phyloP scores from a whole-genome alignment of 2,113 vertebrate species.

The Regulus satrapa region DNA sequence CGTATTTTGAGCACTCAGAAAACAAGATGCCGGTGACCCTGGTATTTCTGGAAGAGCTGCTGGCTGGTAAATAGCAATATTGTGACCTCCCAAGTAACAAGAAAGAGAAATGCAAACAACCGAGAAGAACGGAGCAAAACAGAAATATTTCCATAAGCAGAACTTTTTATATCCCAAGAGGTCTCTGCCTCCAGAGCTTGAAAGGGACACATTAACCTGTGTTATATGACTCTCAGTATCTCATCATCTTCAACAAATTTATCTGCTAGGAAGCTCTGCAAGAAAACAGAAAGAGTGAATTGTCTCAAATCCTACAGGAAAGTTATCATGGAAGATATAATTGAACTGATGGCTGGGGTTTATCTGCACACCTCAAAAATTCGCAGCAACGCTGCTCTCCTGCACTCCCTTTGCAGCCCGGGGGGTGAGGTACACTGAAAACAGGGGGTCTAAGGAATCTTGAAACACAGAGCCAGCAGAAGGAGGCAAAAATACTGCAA shows the following conservation, averaged over 20 bases:
- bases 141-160: slow-evolving; percentile 34
- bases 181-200: not conserved
- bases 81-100: slow-evolving; percentile 24
- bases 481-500: not conserved
- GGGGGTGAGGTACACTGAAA: not conserved
- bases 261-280: not conserved
- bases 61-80: slow-evolving; percentile 10
- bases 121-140: not conserved
- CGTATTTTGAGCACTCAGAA: not conserved
- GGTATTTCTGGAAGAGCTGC: slow-evolving; percentile 35
- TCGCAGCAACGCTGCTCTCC: not conserved
- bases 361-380: not conserved
- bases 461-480: not conserved
- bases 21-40: not conserved
- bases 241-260: not conserved
- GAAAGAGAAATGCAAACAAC: slow-evolving; percentile 44
- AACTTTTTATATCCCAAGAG: not conserved
- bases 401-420: accelerated
- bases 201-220: not conserved
- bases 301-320: not conserved
- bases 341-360: not conserved
- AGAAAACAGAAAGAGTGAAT: not conserved
- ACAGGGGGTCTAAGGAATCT: not conserved
- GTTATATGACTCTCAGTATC: not conserved
- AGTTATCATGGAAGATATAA: not conserved